Conservation (phyloP, 2,888 invertebrate species). For the Zygothrica quintamaculata region DNA sequence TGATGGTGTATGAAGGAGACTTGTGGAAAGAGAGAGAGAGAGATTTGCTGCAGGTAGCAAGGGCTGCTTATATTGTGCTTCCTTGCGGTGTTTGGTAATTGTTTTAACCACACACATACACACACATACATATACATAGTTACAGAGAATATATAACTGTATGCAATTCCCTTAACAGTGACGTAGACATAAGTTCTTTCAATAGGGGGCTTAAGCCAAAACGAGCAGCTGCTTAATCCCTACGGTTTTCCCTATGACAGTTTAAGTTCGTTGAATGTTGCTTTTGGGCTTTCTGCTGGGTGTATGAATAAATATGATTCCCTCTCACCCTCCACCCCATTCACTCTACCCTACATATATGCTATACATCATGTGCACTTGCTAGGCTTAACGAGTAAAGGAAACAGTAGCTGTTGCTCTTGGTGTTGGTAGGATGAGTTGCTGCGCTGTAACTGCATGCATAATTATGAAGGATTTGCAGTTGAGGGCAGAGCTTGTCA, state of each 20-base stretch:
- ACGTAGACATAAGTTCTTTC: no score
- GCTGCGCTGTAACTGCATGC: slow-evolving; percentile 46
- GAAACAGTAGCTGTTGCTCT: neutral
- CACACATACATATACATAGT: slow-evolving; percentile 2
- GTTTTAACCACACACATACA: slow-evolving; percentile 53
- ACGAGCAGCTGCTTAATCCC: no score
- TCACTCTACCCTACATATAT: no score
- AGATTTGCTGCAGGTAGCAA: slow-evolving; percentile 15
- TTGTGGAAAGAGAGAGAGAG: neutral
- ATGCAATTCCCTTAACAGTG: neutral
- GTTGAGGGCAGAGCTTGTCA: slow-evolving; percentile 29
- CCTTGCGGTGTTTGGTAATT: slow-evolving; percentile 60
- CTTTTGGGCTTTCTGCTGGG: neutral
- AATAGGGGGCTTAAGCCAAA: no score
- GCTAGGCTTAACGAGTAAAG: no score
- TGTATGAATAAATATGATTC: neutral
- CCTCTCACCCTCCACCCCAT: no score
- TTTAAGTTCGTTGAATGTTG: no score
- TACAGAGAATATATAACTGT: neutral
- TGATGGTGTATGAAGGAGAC: neutral
- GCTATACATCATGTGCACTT: no score
- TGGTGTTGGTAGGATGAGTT: neutral
- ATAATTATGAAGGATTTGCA: slow-evolving; percentile 51
- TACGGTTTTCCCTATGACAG: no score
- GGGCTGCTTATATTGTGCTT: slow-evolving; percentile 18